Evolutionary conservation across 1,140 invertebrate genomes (phyloP).

Genomic region (Harlomillsia oculata): DNA sequence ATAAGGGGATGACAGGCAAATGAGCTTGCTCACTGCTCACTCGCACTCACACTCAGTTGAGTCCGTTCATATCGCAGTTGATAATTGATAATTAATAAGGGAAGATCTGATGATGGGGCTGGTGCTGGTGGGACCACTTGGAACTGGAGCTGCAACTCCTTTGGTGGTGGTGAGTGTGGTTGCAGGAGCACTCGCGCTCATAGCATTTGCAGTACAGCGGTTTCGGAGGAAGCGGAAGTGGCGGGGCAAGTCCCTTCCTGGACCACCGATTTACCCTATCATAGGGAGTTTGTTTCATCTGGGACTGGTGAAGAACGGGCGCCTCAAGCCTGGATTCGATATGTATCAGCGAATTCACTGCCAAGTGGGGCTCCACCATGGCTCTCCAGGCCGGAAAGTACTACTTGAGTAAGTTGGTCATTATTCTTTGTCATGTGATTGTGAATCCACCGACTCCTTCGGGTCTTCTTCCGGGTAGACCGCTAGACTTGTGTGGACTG

Average conservation of each 20-base stretch:
- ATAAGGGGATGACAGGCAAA: too few species aligned
- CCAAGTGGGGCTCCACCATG: constrained; percentile 12
- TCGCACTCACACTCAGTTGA: too few species aligned
- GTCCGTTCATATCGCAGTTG: too few species aligned
- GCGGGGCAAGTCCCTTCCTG: not conserved
- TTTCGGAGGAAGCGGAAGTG: not conserved
- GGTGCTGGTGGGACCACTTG: not conserved
- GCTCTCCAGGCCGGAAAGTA: constrained; percentile 2
- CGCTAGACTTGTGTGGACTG: too few species aligned
- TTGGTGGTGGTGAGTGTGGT: too few species aligned
- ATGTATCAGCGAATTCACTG: not conserved
- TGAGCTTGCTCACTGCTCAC: too few species aligned
- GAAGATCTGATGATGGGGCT: too few species aligned
- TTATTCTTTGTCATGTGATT: not conserved
- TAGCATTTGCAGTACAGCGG: not conserved
- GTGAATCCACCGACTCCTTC: not conserved
- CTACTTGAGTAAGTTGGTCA: not conserved
- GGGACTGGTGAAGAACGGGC: not conserved
- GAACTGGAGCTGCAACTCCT: not conserved
- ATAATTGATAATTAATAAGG: too few species aligned
- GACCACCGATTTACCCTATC: not conserved
- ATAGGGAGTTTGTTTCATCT: not conserved
- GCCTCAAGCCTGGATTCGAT: not conserved
- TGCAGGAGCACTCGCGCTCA: too few species aligned
- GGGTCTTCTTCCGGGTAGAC: too few species aligned